Evolutionary conservation across 2,797 vertebrate genomes (phyloP), one percentile per base, ranked within the genome.

Genomic region (Melanotaenia boesemani): DNA sequence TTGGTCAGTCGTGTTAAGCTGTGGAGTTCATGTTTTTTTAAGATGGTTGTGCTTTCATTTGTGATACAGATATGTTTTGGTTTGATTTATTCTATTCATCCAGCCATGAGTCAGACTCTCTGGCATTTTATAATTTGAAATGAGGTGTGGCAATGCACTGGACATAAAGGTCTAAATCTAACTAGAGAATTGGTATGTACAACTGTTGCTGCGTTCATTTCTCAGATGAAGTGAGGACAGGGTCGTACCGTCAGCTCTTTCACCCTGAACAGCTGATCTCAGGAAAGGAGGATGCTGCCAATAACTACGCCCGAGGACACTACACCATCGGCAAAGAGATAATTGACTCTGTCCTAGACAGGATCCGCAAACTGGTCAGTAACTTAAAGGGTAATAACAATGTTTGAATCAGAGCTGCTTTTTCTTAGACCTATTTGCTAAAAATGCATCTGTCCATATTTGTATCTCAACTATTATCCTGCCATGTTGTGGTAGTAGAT

Each of bases 271-370:
- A 95, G 81, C 85, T 95, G 57, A 95, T 95, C 80, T 90, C 93
- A 0, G 94, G 94, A 70, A 95, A 95, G 61, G 94, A 95, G 60
- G 94, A 95, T 28, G 94, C 94, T 0, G 94, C 94, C 13, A 95
- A 95, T 68, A 95, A 95, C 85, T 95, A 95, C 0, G 94, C 94
- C 67, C 92, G 94, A 50, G 94, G 94, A 50, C 93, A 95, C 83
- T 95, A 95, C 89, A 95, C 94, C 72, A 92, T 95, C 0, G 94
- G 94, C 75, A 92, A 92, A 65, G 93, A 95, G 85, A 90, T 91
- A 44, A 94, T 95, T 30, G 94, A 95, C 66, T 81, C 76, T 7
- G 94, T 94, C 4, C 67, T 94, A 1, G 94, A 95, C 81, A 90
- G 92, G 61, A 94, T 94, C 69, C 93, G 93, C 8, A 95, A 94